Percentiles rank a stretch among this genome's conserved stretches.
These are phyloP conservation scores for Rhinolophus ferrumequinum DNA, from an alignment of 2,113 vertebrate species.

Conservation along the genomic window DNA sequence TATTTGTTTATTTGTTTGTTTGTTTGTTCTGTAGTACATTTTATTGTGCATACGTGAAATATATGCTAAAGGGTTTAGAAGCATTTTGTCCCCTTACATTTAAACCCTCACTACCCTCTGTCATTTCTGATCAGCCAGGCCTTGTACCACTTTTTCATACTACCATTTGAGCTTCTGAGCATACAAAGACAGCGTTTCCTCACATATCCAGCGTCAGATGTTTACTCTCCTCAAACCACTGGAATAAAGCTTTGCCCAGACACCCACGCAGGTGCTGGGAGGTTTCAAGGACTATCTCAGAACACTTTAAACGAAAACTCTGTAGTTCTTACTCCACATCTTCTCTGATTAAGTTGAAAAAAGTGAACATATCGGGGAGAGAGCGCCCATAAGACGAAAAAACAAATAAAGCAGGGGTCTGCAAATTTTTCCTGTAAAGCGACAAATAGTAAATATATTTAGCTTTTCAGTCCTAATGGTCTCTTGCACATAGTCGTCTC, in stretches of 20 bases:
- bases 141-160: neutral
- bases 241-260: neutral
- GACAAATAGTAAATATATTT: neutral
- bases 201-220: neutral
- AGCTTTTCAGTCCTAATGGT: neutral
- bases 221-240: neutral
- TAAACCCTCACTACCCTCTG: neutral
- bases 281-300: neutral
- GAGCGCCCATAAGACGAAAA: too few relatives aligned
- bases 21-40: constrained; percentile 76
- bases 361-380: neutral
- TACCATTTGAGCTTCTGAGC: neutral
- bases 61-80: constrained; percentile 40
- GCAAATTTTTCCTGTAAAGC: neutral
- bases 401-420: neutral
- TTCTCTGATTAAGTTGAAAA: neutral
- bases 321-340: neutral
- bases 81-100: neutral
- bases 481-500: neutral
- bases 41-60: constrained; percentile 76
- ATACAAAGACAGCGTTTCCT: neutral
- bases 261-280: neutral
- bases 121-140: neutral
- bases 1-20: too few relatives aligned
- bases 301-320: neutral